Conservation (phyloP, 2,113 vertebrate species). For the Microcebus lehilahytsara region DNA sequence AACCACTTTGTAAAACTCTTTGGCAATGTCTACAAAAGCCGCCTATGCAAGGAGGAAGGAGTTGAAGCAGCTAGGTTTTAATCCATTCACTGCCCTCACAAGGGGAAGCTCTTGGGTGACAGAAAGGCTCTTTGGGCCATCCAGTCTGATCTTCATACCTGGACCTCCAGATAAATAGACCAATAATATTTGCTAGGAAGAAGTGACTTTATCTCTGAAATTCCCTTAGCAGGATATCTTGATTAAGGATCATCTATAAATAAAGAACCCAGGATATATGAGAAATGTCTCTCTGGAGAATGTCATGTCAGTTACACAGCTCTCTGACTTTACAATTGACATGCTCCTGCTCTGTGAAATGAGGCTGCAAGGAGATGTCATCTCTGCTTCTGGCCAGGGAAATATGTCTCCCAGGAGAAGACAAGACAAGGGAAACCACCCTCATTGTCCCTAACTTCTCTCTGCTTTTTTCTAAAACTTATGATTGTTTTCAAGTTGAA, state of each 20-base stretch:
- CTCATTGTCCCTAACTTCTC: neutral
- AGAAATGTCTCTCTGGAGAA: neutral
- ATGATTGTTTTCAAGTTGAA: neutral
- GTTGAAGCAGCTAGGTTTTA: neutral
- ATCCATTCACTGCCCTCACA: neutral
- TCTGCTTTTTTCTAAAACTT: neutral
- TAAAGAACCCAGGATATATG: neutral
- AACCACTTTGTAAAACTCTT: neutral
- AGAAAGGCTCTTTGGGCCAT: neutral
- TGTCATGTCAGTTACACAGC: neutral
- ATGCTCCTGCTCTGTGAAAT: neutral
- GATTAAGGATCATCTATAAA: no score
- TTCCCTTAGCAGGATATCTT: neutral
- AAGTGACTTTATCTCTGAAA: neutral
- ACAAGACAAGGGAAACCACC: neutral
- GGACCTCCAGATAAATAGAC: neutral
- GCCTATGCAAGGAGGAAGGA: neutral
- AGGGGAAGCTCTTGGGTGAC: neutral
- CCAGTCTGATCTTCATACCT: neutral
- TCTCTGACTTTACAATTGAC: constrained; percentile 2
- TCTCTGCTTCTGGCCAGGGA: neutral
- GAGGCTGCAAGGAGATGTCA: neutral
- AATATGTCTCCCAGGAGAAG: neutral
- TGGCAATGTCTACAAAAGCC: neutral
- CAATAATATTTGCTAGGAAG: neutral